Evolutionary conservation across 2,797 vertebrate genomes (phyloP), one percentile per base, ranked within the genome.

Genomic region (Buphagus erythrorhynchus): DNA sequence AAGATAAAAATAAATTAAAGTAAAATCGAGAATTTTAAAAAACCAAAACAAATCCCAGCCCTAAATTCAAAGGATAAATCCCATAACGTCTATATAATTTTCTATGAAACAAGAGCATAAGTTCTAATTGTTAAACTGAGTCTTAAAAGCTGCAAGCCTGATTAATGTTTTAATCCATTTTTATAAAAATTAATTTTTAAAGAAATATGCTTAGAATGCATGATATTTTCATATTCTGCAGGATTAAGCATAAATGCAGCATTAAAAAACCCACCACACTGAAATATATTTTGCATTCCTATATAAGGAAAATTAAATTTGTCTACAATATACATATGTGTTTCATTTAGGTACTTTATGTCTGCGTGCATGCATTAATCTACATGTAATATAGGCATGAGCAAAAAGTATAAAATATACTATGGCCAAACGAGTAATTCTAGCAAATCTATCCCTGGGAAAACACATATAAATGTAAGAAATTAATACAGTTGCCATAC

Each of bases 311-410:
- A 33, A 71, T 51, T 87, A 79, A 82, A 91, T 79, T 59, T 74
- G 38, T 68, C 55, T 89, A 86, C 82, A 92, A 96, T 94, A 95
- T 55, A 93, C 40, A 90, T 13, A n/a, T 71, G 85, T 93, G 35
- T 25, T 69, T 58, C 10, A 75, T 57, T 68, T 76, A 63, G 43
- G 16, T 61, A 78, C 89, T 88, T 93, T 75, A 87, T 84, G 73
- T n/a, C 31, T 46, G 3, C 26, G 4, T 71, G 9, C 65, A 54
- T 72, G 54, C 15, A 71, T 67, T 52, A 85, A 82, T 29, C 11
- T 19, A 45, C 51, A 72, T 17, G 20, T 26, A 89, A 82, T n/a
- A 74, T 13, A 79, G 12, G 24, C 5, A 52, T 13, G 29, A 68
- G 61, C 16, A 80, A 40, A 69, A 91, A 72, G 24, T 16, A 78